Base-by-base conservation (phyloP, 2,888 invertebrate genomes). In the Lycaena phlaeas region DNA sequence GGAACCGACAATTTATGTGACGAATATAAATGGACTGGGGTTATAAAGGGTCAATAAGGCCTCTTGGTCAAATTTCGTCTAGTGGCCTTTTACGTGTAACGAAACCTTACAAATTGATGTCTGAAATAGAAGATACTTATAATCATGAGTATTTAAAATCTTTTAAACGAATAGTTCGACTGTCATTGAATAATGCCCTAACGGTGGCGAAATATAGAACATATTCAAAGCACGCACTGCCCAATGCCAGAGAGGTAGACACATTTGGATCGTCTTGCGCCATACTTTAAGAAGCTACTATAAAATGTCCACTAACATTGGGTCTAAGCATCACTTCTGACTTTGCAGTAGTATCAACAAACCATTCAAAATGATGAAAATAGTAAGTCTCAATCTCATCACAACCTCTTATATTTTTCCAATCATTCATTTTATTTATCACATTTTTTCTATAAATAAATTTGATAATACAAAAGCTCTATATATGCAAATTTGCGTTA, bases 231-330 rank as follows among this genome's bases (percentile, higher is more conserved):
- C 81, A 82, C 81, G 81, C 59, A 36, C 57, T 51, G 48, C 43
- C 60, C 81, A 82, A 81, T 81, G 81, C 64, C 81, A 78, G 71
- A 71, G 65, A 61, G 63, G 54, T 56, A 46, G 53, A 57, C 58
- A 49, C 56, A 58, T 59, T 57, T 57, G 54, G 52, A 39, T 41
- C 44, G 42, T 38, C 52, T 79, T 77, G 64, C 75, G 59, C 57
- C 64, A 76, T 48, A 5, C 22, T 36, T 41, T 41, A 44, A 46
- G 49, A 48, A 49, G 45, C 22, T 38, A 58, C 59, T 79, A 81
- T 79, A 81, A 64, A 78, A 73, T 52, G 59, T 54, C 52, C 48
- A 54, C 56, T 43, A 52, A 47, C 48, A 54, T 48, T 36, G 14
- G 44, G 47, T 37, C 44, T 42, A 51, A 57, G 45, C 50, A 77